These are phyloP conservation scores for Megaptera novaeangliae DNA, from an alignment of 2,113 vertebrate genomes.

Conservation along the genomic window DNA sequence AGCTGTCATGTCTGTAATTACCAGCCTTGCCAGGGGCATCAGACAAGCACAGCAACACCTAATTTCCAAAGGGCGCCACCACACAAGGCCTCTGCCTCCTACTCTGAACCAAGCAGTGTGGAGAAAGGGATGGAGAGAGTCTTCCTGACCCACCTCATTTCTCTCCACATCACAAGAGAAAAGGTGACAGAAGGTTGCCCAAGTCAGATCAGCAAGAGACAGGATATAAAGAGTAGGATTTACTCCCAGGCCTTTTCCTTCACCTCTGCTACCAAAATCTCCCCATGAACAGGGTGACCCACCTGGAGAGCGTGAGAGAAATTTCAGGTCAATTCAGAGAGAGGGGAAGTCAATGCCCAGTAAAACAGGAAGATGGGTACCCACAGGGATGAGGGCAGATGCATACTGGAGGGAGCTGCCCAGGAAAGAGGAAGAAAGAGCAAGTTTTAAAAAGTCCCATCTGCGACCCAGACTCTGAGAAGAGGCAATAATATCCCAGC, in stretches of 20 bases:
- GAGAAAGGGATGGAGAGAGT: neutral
- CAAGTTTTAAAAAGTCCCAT: neutral
- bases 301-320: neutral
- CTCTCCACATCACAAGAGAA: neutral
- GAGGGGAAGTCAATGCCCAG: neutral
- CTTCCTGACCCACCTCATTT: neutral
- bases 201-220: neutral
- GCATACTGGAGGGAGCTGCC: neutral
- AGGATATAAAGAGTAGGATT: neutral
- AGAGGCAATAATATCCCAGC: neutral
- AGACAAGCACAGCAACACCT: neutral
- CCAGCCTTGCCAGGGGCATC: constrained; percentile 46
- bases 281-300: neutral
- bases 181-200: neutral
- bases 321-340: neutral
- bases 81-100: neutral
- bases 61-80: constrained; percentile 43
- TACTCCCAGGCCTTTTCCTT: neutral
- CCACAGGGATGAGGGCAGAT: neutral
- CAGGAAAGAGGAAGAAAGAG: neutral
- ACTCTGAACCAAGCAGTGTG: neutral
- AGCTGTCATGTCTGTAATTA: constrained; percentile 68
- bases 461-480: neutral
- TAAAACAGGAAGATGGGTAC: neutral
- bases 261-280: neutral